Evolutionary conservation across 2,797 vertebrate genomes (phyloP), one percentile per base, ranked within the genome.

Genomic region (Melanogrammus aeglefinus): DNA sequence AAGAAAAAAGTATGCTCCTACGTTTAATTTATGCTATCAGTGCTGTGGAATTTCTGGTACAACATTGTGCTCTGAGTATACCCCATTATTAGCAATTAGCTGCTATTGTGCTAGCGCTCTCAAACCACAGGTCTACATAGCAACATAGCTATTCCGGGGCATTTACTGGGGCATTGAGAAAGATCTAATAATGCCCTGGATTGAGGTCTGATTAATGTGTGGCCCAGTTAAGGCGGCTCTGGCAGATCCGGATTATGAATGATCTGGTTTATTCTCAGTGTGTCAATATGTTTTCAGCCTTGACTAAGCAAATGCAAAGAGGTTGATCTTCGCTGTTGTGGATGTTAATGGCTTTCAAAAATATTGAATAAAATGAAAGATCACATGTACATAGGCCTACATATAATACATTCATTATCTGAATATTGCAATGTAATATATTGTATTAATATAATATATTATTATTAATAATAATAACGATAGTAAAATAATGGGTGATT

Each of bases 211-310:
- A 94, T 94, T 92, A 92, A 94, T 94, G 91, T 87, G 77, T 85
- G 90, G 89, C 84, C 85, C 85, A 84, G 80, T 83, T 88, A 86
- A 88, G 89, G 88, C 90, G 92, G 90, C 90, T 87, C 92, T 92
- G 92, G 92, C 89, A 92, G 91, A 93, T 93, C 89, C 84, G 90
- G 91, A 92, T 92, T 89, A 92, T 87, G 92, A 90, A 86, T 84
- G 82, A 89, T 84, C 88, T 93, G 91, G 92, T 94, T 93, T 93
- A 89, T 92, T 94, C 92, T 92, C 86, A 92, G 89, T 91, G 93
- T 91, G 91, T 94, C 92, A 91, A 94, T 93, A 94, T 94, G 90
- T 88, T 91, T 88, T 86, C 87, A 86, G 85, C 88, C 90, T 87
- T 87, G 88, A 90, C 86, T 84, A 88, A 90, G 90, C 85, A 86